Conservation (phyloP, 2,113 vertebrate species). For the Crotalus tigris region DNA sequence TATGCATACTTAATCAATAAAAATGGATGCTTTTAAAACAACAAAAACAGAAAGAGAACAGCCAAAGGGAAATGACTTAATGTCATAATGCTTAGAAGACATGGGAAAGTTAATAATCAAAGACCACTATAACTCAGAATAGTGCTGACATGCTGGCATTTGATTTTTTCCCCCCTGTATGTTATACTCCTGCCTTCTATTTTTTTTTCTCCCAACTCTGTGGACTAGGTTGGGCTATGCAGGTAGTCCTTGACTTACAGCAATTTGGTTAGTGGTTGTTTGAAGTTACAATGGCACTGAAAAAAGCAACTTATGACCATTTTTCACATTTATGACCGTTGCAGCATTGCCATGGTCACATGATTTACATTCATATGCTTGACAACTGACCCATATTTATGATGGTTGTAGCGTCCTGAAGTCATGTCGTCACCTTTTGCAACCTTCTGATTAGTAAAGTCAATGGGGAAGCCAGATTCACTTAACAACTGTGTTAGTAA, state of each 20-base stretch:
- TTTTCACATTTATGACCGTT: neutral
- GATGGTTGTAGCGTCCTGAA: neutral
- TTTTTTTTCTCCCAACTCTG: neutral
- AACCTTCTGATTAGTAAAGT: neutral
- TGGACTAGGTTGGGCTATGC: neutral
- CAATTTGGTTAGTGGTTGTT: neutral
- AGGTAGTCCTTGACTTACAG: neutral
- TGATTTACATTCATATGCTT: neutral
- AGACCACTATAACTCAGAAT: neutral
- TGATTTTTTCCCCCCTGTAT: neutral
- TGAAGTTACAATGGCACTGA: neutral
- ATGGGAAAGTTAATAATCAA: neutral
- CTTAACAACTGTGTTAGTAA: neutral
- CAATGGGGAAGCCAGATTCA: neutral
- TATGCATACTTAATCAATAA: neutral
- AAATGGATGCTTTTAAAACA: conserved; percentile 3
- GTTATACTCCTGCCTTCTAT: neutral
- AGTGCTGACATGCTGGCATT: neutral
- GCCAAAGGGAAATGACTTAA: neutral
- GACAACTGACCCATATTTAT: neutral
- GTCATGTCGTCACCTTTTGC: neutral
- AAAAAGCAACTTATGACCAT: neutral
- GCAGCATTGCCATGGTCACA: neutral
- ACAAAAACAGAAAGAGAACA: neutral
- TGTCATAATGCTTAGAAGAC: neutral